Conservation (phyloP, 2,888 invertebrate genomes). For the Hanleya hanleyi region DNA sequence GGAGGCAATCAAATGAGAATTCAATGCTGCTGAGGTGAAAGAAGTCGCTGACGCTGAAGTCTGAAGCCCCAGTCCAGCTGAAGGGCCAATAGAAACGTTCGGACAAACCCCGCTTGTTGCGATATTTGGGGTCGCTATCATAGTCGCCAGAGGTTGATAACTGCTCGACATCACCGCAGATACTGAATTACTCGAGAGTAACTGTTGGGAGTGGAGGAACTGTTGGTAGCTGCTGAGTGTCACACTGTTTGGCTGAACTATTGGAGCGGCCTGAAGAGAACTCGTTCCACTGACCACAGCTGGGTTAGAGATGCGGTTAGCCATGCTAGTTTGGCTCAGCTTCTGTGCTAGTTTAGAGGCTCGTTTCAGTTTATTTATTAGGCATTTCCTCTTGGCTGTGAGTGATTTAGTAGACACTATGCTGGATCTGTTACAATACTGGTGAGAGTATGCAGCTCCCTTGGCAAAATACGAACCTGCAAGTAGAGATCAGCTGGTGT, state of each 20-base stretch:
- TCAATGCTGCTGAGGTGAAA: too few relatives aligned
- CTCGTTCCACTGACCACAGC: neutral
- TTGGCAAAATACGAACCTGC: slow-evolving; percentile 63
- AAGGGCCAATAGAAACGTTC: too few relatives aligned
- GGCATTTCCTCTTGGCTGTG: neutral
- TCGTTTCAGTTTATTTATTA: too few relatives aligned
- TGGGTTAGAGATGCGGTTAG: neutral
- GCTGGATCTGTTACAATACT: slow-evolving; percentile 64
- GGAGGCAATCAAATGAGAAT: too few relatives aligned
- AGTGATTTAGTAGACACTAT: too few relatives aligned
- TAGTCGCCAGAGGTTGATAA: too few relatives aligned
- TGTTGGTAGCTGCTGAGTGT: too few relatives aligned
- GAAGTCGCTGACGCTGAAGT: too few relatives aligned
- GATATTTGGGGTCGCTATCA: neutral
- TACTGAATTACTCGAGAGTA: neutral
- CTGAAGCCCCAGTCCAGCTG: neutral
- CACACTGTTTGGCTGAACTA: neutral
- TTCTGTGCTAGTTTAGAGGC: neutral
- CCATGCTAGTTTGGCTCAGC: too few relatives aligned
- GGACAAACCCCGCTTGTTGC: neutral
- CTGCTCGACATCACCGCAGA: too few relatives aligned
- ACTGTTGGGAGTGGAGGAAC: too few relatives aligned
- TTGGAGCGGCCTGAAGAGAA: neutral
- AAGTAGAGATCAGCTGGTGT: slow-evolving; percentile 25
- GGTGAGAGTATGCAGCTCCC: slow-evolving; percentile 58